phyloP scores from a whole-genome alignment of 2,113 vertebrate species.

The Entomyzon cyanotis region DNA sequence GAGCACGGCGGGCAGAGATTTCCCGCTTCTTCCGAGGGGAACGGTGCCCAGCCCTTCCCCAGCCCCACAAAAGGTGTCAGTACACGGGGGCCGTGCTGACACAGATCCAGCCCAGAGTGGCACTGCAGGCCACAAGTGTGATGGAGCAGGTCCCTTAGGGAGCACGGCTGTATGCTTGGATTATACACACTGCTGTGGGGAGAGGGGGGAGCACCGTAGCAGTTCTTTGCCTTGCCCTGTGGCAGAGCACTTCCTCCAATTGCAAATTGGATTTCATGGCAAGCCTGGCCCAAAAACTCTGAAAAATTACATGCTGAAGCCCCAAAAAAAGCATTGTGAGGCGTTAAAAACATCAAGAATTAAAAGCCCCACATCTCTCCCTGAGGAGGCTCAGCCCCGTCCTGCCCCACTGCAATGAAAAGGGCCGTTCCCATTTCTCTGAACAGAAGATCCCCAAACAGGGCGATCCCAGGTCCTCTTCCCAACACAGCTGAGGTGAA shows the following conservation, averaged over 20 bases:
- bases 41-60: slow-evolving; percentile 69
- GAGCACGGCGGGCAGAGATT: slow-evolving; percentile 66
- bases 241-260: neutral
- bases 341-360: neutral
- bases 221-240: neutral
- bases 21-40: slow-evolving; percentile 74
- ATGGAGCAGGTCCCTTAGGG: slow-evolving; percentile 71
- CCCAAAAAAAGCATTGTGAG: fast-evolving
- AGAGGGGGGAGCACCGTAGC: neutral
- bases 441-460: neutral
- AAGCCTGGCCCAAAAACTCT: neutral
- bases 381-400: neutral
- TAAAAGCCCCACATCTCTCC: fast-evolving
- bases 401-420: neutral
- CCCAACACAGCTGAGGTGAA: fast-evolving
- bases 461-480: neutral
- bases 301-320: neutral
- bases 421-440: neutral
- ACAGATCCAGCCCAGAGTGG: slow-evolving; percentile 47
- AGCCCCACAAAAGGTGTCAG: slow-evolving; percentile 77
- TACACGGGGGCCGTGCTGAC: slow-evolving; percentile 71
- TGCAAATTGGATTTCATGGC: neutral
- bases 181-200: slow-evolving; percentile 69
- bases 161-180: slow-evolving; percentile 38
- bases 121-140: slow-evolving; percentile 64